Evolutionary conservation across 92 coral and sea anemone species (phyloP).

Genomic region (Epizoanthus scotinus): DNA sequence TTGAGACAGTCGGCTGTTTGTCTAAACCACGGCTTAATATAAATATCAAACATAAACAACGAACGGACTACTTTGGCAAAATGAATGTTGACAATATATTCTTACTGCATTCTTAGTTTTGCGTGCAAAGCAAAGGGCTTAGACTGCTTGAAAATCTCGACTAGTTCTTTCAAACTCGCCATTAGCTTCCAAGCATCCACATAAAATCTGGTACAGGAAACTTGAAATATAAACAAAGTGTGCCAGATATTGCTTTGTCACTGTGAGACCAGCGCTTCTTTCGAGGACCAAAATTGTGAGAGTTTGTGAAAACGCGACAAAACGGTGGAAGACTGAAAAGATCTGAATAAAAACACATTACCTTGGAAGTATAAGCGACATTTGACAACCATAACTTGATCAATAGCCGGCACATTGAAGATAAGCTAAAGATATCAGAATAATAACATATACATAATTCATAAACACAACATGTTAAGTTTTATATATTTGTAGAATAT

Average conservation of each 20-base stretch:
- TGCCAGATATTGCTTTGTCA: neutral
- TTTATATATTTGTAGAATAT: neutral
- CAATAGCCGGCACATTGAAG: neutral
- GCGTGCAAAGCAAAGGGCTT: neutral
- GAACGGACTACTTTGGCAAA: constrained; percentile 3
- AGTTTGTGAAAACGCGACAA: no score
- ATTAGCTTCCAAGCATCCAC: neutral
- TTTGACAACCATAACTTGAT: neutral
- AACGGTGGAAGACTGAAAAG: neutral
- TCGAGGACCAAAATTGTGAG: no score
- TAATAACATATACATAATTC: neutral
- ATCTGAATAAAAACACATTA: neutral
- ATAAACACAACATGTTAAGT: neutral
- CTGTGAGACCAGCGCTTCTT: neutral
- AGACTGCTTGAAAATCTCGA: neutral
- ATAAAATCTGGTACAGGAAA: neutral
- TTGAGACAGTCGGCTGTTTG: neutral
- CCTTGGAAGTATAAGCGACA: neutral
- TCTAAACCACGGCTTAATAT: neutral
- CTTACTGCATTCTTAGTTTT: neutral
- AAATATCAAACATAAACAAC: constrained; percentile 2
- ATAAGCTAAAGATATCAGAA: neutral
- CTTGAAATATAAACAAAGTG: neutral
- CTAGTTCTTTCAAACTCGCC: neutral
- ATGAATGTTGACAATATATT: neutral